These are phyloP conservation scores for Rhaphigaster nebulosa DNA, from an alignment of 2,888 invertebrate species.

Conservation along the genomic window DNA sequence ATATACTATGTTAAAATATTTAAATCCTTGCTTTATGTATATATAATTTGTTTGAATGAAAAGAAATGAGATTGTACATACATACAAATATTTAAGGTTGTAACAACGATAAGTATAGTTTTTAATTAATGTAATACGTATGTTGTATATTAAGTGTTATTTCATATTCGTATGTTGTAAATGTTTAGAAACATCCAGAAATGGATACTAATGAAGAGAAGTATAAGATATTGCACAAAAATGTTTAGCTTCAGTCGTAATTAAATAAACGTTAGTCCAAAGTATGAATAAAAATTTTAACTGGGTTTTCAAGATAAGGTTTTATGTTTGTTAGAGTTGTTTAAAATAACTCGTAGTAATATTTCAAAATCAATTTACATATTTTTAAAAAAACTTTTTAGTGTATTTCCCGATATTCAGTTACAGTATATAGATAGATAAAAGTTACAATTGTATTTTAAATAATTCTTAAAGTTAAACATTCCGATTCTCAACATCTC, in stretches of 20 bases:
- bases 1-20: not conserved
- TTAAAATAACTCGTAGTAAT: too few species aligned
- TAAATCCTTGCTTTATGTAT: not conserved
- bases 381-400: too few species aligned
- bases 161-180: not conserved
- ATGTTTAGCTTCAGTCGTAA: not conserved
- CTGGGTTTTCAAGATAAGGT: too few species aligned
- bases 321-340: too few species aligned
- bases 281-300: not conserved
- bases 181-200: not conserved
- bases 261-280: not conserved
- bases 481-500: too few species aligned
- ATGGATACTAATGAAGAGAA: too few species aligned
- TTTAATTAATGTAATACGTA: not conserved
- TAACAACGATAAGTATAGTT: constrained; percentile 25
- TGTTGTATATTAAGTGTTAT: not conserved
- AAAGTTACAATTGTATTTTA: too few species aligned
- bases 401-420: too few species aligned
- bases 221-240: too few species aligned
- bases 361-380: too few species aligned
- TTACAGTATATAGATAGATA: too few species aligned
- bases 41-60: not conserved
- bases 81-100: not conserved
- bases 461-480: too few species aligned
- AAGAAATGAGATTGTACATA: not conserved